Evolutionary conservation across 2,888 invertebrate species (phyloP), one percentile per base, ranked within the genome.

Genomic region (Lithophane leautieri): DNA sequence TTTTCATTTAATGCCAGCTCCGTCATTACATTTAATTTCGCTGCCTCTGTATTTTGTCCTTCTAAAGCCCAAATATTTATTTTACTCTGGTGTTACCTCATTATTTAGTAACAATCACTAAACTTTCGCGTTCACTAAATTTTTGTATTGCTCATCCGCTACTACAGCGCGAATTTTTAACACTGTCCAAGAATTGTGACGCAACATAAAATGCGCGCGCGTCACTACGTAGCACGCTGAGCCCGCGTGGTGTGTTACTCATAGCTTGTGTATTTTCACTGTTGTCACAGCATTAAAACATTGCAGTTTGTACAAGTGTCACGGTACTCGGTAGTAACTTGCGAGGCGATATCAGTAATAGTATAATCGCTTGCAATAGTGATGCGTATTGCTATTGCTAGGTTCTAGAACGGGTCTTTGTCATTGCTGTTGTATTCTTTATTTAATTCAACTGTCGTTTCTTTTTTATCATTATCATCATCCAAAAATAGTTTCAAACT

Each of bases 241-340:
- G 60, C 62, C 50, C 69, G 69, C 82, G 85, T 82, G 82, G 58
- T 71, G 0, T 12, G 56, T 82, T 76, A 85, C 73, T 83, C 83
- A 83, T 82, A 28, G 52, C 60, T 62, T 70, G 63, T 73, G 47
- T 70, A 83, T 84, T 82, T 82, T 73, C 81, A 76, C 70, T 73
- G 42, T 52, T 76, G 75, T 70, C 70, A 76, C 70, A 65, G 44
- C 69, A 70, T 67, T 67, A 72, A 56, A 60, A 62, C n/a, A 60
- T 19, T 68, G 58, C 61, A 60, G 61, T 81, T 63, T 54, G 8
- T 62, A 58, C 69, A 73, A 52, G 60, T 63, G 76, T 70, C 73
- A 80, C 60, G 58, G 34, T 66, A 62, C 60, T 72, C 44, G 19
- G 40, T 69, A 73, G 65, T 28, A 61, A 47, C 70, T 63, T 54